phyloP scores from a whole-genome alignment of 2,113 vertebrate genomes.

The Seriola dumerili region DNA sequence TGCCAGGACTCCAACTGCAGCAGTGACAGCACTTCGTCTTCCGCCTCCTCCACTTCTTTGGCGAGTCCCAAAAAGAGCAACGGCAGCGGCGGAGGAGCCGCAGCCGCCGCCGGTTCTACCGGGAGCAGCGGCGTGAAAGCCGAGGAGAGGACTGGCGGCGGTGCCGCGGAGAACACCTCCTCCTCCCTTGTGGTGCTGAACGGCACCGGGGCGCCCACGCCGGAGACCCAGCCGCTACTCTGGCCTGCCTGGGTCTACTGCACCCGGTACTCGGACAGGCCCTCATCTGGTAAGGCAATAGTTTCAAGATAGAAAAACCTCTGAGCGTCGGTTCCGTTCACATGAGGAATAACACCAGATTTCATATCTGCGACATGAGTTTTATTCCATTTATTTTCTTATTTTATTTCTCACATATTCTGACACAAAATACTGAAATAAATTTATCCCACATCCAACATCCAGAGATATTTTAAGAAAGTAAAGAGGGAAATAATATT shows the following conservation, averaged over 20 bases:
- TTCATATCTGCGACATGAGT: not conserved
- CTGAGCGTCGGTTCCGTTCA: not conserved
- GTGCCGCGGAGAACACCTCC: constrained; percentile 80
- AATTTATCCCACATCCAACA: too few species aligned
- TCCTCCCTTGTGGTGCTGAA: constrained; percentile 86
- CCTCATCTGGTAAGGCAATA: constrained; percentile 94
- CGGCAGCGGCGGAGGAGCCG: constrained; percentile 17
- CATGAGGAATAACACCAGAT: not conserved
- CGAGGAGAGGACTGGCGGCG: constrained; percentile 78
- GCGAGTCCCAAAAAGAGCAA: constrained; percentile 61
- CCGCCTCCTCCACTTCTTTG: constrained; percentile 70
- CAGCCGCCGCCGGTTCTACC: not conserved
- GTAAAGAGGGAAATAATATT: too few species aligned
- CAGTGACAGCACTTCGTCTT: constrained; percentile 85
- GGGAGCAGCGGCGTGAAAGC: constrained; percentile 64
- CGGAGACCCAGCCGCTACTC: constrained; percentile 88
- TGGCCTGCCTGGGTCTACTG: constrained; percentile 99
- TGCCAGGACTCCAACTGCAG: constrained; percentile 86
- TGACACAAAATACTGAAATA: too few species aligned
- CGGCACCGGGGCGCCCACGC: constrained; percentile 81
- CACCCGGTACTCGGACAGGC: constrained; percentile 95
- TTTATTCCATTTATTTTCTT: not conserved
- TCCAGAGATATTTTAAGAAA: too few species aligned
- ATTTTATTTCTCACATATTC: too few species aligned
- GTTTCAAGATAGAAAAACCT: constrained; percentile 30